Evolutionary conservation across 2,113 vertebrate genomes (phyloP).

Genomic region (Paramisgurnus dabryanus): DNA sequence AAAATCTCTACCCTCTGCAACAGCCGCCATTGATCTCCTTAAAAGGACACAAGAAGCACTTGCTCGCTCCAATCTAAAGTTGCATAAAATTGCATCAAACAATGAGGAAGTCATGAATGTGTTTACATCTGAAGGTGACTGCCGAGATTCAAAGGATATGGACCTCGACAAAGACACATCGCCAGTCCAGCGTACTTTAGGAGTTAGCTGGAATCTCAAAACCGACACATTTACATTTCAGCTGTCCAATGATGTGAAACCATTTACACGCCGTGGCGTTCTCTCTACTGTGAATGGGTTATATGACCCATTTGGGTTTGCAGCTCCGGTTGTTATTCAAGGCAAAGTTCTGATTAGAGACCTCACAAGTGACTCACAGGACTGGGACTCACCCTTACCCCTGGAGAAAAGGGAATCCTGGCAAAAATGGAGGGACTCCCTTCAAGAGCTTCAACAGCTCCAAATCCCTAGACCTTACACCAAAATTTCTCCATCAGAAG

Average conservation of each 20-base stretch:
- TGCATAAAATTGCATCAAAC: slow-evolving; percentile 29
- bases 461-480: slow-evolving; percentile 2
- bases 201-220: background rate
- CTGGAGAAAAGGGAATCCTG: slow-evolving; percentile 4
- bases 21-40: background rate
- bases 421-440: slow-evolving; percentile 24
- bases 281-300: slow-evolving; percentile 26
- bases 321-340: slow-evolving; percentile 3
- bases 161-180: background rate
- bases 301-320: slow-evolving; percentile 25
- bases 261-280: background rate
- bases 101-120: background rate
- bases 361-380: background rate
- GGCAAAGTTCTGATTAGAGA: slow-evolving; percentile 20
- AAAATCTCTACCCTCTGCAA: background rate
- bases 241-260: background rate
- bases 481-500: background rate
- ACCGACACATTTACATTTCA: background rate
- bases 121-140: slow-evolving; percentile 10
- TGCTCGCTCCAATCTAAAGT: background rate
- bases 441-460: slow-evolving; percentile 19
- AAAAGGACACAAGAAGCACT: slow-evolving; percentile 11
- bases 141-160: background rate
- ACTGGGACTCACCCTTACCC: slow-evolving; percentile 35
- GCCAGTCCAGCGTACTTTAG: background rate